Conservation (phyloP, 2,888 invertebrate species). For the Sarcophaga rosellei region DNA sequence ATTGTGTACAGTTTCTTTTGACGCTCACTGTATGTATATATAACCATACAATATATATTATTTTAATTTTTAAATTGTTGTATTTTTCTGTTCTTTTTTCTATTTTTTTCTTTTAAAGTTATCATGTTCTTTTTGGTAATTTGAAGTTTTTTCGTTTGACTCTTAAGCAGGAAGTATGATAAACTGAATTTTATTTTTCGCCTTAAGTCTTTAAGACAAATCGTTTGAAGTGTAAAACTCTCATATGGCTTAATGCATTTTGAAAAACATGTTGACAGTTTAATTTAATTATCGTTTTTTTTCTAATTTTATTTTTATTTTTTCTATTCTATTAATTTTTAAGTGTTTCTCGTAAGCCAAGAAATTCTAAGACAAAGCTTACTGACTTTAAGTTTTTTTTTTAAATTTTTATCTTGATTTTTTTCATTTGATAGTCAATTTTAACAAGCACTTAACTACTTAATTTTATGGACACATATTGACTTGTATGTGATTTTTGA, state of each 20-base stretch:
- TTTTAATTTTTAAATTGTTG: background rate
- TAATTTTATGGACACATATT: background rate
- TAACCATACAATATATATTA: background rate
- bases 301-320: background rate
- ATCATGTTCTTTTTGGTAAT: conserved; percentile 12
- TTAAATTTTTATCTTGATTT: background rate
- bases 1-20: too few species aligned
- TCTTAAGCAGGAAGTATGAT: conserved; percentile 36
- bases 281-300: conserved; percentile 21
- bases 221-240: background rate
- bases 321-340: background rate
- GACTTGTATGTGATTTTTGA: background rate
- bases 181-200: background rate
- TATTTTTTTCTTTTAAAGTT: conserved; percentile 2
- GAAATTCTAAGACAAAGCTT: background rate
- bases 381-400: background rate
- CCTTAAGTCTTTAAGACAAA: background rate
- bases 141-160: conserved; percentile 4
- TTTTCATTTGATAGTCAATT: background rate
- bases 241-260: conserved; percentile 32
- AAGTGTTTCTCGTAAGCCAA: background rate
- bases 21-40: too few species aligned
- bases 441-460: conserved; percentile 27
- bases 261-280: conserved; percentile 36
- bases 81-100: background rate